These are phyloP conservation scores for Pseudorasbora parva DNA, from an alignment of 2,113 vertebrate species.

Conservation along the genomic window DNA sequence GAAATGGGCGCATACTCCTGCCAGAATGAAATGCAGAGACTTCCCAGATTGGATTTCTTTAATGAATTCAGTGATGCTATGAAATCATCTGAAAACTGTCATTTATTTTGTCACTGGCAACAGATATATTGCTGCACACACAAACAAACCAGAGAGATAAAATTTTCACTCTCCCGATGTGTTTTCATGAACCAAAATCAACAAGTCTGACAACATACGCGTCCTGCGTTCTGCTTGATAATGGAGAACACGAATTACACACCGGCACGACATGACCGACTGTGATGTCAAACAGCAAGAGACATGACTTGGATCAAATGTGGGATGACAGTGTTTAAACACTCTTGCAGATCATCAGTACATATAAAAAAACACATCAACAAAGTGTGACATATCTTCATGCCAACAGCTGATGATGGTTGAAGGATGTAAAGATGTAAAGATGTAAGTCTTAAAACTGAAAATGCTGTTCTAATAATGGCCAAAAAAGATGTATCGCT, in stretches of 20 bases:
- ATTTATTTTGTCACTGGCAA: slow-evolving; percentile 73
- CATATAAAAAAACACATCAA: not conserved
- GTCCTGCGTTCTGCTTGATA: slow-evolving; percentile 13
- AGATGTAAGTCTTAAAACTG: slow-evolving; percentile 35
- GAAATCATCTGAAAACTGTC: slow-evolving; percentile 68
- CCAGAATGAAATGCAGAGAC: slow-evolving; percentile 68
- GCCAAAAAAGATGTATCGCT: slow-evolving; percentile 44
- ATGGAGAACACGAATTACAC: not conserved
- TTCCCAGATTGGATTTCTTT: slow-evolving; percentile 68
- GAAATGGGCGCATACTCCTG: slow-evolving; percentile 37
- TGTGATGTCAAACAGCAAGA: slow-evolving; percentile 13
- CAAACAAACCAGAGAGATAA: slow-evolving; percentile 64
- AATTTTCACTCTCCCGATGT: slow-evolving; percentile 60
- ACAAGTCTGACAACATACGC: slow-evolving; percentile 53
- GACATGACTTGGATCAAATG: slow-evolving; percentile 5
- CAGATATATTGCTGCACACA: slow-evolving; percentile 64
- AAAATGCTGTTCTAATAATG: slow-evolving; percentile 45
- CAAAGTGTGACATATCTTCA: slow-evolving; percentile 18
- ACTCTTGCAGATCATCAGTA: not conserved
- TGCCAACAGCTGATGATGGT: slow-evolving; percentile 14
- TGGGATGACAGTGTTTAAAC: not conserved
- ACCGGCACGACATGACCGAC: not conserved
- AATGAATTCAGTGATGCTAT: slow-evolving; percentile 73
- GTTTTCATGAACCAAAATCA: slow-evolving; percentile 65
- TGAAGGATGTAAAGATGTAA: slow-evolving; percentile 32